These are phyloP conservation scores for Eulemur macaco DNA, from an alignment of 2,113 vertebrate species.

Conservation along the genomic window DNA sequence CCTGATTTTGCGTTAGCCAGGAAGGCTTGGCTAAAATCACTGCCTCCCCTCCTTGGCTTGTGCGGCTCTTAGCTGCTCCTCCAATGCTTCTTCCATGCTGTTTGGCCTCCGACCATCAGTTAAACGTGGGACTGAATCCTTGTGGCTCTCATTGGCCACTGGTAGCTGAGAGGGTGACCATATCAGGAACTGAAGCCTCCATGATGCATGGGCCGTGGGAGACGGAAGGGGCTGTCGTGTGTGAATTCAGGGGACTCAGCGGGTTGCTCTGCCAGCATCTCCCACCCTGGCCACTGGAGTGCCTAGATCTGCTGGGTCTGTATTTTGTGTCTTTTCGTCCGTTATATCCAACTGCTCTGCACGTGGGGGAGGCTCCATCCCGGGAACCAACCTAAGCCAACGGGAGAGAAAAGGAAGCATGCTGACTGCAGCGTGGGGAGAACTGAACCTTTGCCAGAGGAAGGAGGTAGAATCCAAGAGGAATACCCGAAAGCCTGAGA, in stretches of 20 bases:
- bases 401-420: background rate
- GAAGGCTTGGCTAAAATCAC: background rate
- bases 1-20: background rate
- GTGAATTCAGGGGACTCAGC: background rate
- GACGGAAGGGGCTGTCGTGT: background rate
- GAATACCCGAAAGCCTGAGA: background rate
- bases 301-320: background rate
- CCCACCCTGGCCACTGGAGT: background rate
- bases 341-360: background rate
- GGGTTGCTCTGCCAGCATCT: background rate
- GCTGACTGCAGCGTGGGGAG: no score
- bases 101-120: background rate
- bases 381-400: background rate
- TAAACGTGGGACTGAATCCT: background rate
- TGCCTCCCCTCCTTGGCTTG: background rate
- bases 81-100: background rate
- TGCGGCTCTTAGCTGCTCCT: background rate
- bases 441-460: background rate
- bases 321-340: background rate
- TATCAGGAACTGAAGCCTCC: background rate
- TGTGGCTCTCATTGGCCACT: background rate
- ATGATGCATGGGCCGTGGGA: background rate
- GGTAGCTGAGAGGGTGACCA: background rate
- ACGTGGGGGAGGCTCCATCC: background rate
- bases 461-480: background rate